A percentile compares a stretch with the other conserved stretches of the same genome.
Conservation (phyloP, 64 coral and sea anemone species). For the Montipora foliosa region DNA sequence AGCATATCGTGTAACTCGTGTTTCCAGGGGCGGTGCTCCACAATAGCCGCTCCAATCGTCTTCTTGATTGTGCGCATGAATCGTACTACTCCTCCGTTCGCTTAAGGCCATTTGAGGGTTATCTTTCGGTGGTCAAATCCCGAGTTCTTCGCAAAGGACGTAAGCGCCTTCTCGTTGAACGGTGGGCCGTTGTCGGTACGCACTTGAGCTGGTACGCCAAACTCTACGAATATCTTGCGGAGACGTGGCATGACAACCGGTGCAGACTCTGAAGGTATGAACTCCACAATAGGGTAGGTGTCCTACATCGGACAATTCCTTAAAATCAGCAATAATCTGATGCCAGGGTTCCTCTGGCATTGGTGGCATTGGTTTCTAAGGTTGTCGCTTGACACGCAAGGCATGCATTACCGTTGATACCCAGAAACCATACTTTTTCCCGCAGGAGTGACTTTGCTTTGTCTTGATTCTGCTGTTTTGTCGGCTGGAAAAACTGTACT, state of each 20-base stretch:
- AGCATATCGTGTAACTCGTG: slow-evolving; percentile 58
- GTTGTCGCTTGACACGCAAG: slow-evolving; percentile 7
- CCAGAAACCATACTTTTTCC: slow-evolving; percentile 36
- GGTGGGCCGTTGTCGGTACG: slow-evolving; percentile 8
- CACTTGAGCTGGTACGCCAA: neutral
- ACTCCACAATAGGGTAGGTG: slow-evolving; percentile 19
- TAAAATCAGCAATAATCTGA: slow-evolving; percentile 1
- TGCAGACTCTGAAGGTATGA: neutral
- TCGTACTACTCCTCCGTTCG: neutral
- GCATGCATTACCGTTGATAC: neutral
- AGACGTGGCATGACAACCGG: neutral
- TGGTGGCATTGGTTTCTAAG: slow-evolving; percentile 19
- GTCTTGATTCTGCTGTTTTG: too few relatives aligned
- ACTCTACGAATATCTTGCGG: slow-evolving; percentile 5
- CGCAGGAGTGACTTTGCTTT: slow-evolving; percentile 28
- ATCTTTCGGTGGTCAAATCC: slow-evolving; percentile 26
- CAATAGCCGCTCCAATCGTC: slow-evolving; percentile 56
- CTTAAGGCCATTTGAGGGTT: neutral
- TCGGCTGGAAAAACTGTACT: too few relatives aligned
- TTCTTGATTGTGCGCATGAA: neutral
- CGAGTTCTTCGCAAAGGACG: neutral
- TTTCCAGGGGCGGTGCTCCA: slow-evolving; percentile 48
- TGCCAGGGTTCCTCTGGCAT: slow-evolving; percentile 8
- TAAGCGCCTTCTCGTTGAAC: slow-evolving; percentile 1
- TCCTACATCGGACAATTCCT: neutral